These are phyloP conservation scores for Hydra vulgaris DNA, from an alignment of 30 jellyfish, hydroid and myxozoan species.

Conservation along the genomic window DNA sequence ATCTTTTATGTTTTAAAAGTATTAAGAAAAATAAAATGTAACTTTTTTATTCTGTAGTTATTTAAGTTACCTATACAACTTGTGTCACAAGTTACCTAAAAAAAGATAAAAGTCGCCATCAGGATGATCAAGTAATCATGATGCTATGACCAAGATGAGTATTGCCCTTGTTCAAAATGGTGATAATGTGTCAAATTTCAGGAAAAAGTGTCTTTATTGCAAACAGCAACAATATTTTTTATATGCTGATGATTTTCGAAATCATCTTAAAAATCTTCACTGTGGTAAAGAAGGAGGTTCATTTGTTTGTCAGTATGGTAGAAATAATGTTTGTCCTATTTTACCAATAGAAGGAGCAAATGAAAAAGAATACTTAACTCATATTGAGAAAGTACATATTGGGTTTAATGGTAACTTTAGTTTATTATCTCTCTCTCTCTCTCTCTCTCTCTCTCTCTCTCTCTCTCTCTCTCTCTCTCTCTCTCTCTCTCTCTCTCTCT, in stretches of 20 bases:
- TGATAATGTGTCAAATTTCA: conserved; percentile 85
- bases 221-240: conserved; percentile 36
- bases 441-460: too few relatives aligned
- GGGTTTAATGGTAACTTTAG: conserved; percentile 74
- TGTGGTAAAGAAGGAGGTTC: conserved; percentile 98
- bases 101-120: too few relatives aligned
- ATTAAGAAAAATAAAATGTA: too few relatives aligned
- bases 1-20: too few relatives aligned
- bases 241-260: conserved; percentile 52
- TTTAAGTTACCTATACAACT: not conserved
- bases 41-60: too few relatives aligned
- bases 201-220: conserved; percentile 82
- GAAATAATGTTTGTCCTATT: conserved; percentile 88
- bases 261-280: conserved; percentile 65
- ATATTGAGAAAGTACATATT: conserved; percentile 83
- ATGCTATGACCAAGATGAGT: conserved; percentile 4
- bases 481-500: too few relatives aligned
- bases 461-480: too few relatives aligned
- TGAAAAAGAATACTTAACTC: conserved; percentile 76
- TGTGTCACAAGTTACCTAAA: too few relatives aligned
- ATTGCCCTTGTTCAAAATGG: conserved; percentile 68
- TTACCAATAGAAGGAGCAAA: conserved; percentile 93
- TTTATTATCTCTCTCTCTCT: too few relatives aligned
- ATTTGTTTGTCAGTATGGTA: conserved; percentile 87
- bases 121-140: not conserved